Evolutionary conservation across 2,888 invertebrate genomes (phyloP).

Genomic region (Deladenus siricidicola): DNA sequence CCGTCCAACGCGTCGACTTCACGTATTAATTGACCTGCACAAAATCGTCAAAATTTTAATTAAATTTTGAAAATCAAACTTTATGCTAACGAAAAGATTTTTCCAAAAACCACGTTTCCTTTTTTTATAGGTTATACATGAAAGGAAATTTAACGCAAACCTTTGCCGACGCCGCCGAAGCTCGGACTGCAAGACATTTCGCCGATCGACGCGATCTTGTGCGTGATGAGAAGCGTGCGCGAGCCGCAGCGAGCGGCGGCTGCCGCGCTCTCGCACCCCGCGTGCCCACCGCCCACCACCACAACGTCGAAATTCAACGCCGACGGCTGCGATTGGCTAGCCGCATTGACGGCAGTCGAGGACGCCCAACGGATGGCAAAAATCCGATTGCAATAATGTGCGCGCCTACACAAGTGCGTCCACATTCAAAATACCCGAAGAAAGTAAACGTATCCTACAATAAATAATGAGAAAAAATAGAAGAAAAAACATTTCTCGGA

Average conservation of each 20-base stretch:
- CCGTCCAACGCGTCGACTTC: conserved; percentile 84
- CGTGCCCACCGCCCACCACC: conserved; percentile 79
- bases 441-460: too few species aligned
- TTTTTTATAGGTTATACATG: conserved; percentile 60
- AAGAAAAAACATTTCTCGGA: too few species aligned
- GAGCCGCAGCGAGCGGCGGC: conserved; percentile 76
- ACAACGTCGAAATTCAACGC: too few species aligned
- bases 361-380: too few species aligned
- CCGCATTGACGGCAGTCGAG: too few species aligned
- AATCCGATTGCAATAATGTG: too few species aligned
- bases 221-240: conserved; percentile 71
- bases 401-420: too few species aligned
- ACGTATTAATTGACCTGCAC: conserved; percentile 65
- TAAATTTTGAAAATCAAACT: neutral
- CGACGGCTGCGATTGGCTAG: too few species aligned
- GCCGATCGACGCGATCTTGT: conserved; percentile 73
- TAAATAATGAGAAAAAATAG: too few species aligned
- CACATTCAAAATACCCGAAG: too few species aligned
- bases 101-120: conserved; percentile 64
- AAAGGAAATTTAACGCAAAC: conserved; percentile 11
- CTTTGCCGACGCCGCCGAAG: conserved; percentile 85
- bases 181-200: conserved; percentile 87
- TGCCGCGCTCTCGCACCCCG: conserved; percentile 76
- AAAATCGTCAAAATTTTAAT: neutral
- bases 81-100: neutral